Base-by-base conservation (phyloP, 1,140 invertebrate species). In the Varroa destructor region DNA sequence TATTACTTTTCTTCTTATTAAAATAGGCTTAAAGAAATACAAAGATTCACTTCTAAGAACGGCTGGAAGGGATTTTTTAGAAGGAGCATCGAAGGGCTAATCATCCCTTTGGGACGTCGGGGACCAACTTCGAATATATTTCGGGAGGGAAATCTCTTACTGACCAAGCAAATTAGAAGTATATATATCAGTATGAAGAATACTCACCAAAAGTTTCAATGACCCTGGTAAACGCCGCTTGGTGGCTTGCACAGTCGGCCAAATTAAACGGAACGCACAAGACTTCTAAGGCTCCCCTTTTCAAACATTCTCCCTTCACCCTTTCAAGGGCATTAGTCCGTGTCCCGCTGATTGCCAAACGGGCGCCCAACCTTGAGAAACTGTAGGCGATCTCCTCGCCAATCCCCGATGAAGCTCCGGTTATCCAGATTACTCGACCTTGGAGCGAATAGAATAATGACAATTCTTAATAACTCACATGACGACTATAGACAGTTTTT, bases 321-420 rank as follows among this genome's bases (percentile, higher is more conserved):
- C 82, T 79, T 75, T 88, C 80, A 25, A 93, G 80, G 78, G 88
- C 85, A 40, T 82, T 77, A 75, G 82, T 79, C 74, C 87, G 83
- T 56, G 89, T 82, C 0, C 90, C 88, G 37, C 88, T 86, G 14
- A 93, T 77, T 5, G 88, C 84, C 42, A 93, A 76, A 77, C 86
- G 86, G 12, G 86, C 87, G 6, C 86, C 86, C 73, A 82, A 80
- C 76, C 83, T 84, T 5, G 89, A 87, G 54, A 91, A 80, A 46
- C 83, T 82, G 71, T 88, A 83, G 0, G 89, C 88, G 70, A 90
- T 78, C 73, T 85, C 79, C 81, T 90, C 87, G 6, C 91, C 91
- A 76, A 93, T 93, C 40, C 91, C 90, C 81, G 88, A 89, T 0
- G 89, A 92, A n/a, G 90, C 88, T 57, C 91, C 90, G 6, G 88